phyloP scores from a whole-genome alignment of 2,797 vertebrate genomes.

The Bradypodion pumilum region DNA sequence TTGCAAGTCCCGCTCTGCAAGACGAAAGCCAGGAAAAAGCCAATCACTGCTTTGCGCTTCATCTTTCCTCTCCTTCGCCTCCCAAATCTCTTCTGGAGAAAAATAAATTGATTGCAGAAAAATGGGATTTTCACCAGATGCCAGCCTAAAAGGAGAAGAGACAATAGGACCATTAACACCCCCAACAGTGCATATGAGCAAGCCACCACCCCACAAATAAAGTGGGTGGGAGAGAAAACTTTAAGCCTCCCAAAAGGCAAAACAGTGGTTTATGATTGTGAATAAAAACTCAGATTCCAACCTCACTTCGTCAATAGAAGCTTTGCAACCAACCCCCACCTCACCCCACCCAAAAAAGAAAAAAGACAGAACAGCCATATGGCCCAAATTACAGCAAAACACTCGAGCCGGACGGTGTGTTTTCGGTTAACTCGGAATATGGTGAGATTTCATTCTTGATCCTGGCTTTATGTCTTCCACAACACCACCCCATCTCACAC shows the following conservation, averaged over 20 bases:
- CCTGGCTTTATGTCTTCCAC: constrained; percentile 4
- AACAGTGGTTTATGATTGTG: constrained; percentile 66
- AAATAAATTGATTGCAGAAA: not conserved
- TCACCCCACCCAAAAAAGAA: too few species aligned
- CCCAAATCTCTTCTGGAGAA: not conserved
- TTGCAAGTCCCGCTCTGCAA: constrained; percentile 89
- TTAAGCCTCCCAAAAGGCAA: constrained; percentile 65
- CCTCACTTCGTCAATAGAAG: constrained; percentile 55
- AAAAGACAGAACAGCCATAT: constrained; percentile 63
- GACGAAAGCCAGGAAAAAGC: constrained; percentile 84
- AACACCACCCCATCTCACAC: not conserved
- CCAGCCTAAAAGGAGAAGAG: constrained; percentile 46
- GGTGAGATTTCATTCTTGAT: constrained; percentile 42
- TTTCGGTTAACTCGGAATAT: constrained; percentile 64
- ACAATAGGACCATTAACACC: not conserved
- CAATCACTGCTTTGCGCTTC: constrained; percentile 75
- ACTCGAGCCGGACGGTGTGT: constrained; percentile 57
- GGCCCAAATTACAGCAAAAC: constrained; percentile 69
- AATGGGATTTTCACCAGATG: constrained; percentile 23
- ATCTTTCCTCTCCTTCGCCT: constrained; percentile 69
- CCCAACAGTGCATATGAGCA: not conserved
- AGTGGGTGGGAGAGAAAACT: not conserved
- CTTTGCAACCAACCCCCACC: constrained; percentile 45
- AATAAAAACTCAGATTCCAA: constrained; percentile 19
- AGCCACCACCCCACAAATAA: not conserved